Percentiles rank a stretch among this genome's conserved stretches.
Conservation (phyloP, 2,797 vertebrate species). For the Danio aesculapii region DNA sequence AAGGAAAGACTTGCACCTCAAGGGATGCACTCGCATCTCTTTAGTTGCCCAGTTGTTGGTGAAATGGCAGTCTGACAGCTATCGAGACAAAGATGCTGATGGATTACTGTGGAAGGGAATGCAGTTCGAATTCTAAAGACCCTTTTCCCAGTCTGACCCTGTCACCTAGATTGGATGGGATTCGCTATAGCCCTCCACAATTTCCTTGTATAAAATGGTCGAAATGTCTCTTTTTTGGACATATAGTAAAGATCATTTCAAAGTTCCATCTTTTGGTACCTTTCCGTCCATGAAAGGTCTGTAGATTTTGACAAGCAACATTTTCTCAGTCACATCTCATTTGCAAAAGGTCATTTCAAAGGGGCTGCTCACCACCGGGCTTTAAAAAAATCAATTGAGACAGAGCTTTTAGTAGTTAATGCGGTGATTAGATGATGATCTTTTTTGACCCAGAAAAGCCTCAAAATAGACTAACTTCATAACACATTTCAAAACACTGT, state of each 20-base stretch:
- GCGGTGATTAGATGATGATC: background rate
- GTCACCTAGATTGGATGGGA: background rate
- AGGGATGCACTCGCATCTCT: slow-evolving; percentile 13
- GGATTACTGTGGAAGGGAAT: background rate
- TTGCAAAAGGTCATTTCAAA: slow-evolving; percentile 31
- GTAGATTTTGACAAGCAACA: slow-evolving; percentile 28
- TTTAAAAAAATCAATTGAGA: slow-evolving; percentile 17
- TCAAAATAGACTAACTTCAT: background rate
- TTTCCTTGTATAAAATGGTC: background rate
- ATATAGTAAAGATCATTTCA: background rate
- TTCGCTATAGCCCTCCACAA: background rate
- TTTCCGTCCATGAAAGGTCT: slow-evolving; percentile 15
- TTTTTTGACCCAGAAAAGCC: background rate
- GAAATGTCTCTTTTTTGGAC: background rate
- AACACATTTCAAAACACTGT: background rate
- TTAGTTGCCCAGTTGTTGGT: background rate
- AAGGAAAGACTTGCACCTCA: background rate
- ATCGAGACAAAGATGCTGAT: slow-evolving; percentile 10
- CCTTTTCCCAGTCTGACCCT: background rate
- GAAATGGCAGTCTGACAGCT: slow-evolving; percentile 9
- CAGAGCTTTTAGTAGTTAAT: background rate
- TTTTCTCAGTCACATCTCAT: slow-evolving; percentile 1
- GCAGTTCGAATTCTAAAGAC: background rate
- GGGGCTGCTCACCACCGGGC: background rate
- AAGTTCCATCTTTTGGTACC: background rate